Evolutionary conservation across 2,113 vertebrate species (phyloP).

Genomic region (Alethe diademata): DNA sequence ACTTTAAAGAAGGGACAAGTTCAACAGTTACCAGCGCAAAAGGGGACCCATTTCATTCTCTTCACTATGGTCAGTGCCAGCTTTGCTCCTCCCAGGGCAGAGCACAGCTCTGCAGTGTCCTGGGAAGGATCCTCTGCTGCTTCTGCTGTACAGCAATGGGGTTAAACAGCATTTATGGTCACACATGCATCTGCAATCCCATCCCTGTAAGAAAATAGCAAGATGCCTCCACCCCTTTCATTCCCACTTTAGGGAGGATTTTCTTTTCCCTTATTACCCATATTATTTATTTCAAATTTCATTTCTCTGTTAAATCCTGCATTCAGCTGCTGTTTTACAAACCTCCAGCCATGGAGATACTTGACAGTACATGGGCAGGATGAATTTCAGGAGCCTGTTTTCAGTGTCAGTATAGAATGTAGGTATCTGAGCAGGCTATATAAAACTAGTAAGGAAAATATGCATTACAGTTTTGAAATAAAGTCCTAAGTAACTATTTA

Average conservation of each 20-base stretch:
- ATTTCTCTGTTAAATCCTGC: background rate
- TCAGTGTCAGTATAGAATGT: background rate
- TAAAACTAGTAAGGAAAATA: background rate
- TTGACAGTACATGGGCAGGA: background rate
- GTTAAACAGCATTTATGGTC: background rate
- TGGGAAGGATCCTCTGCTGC: background rate
- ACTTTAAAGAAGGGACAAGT: background rate
- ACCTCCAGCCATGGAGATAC: background rate
- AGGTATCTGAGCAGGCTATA: background rate
- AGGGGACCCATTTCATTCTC: background rate
- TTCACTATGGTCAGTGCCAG: background rate
- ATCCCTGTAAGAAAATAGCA: background rate
- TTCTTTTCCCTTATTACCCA: background rate
- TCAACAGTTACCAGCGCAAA: background rate
- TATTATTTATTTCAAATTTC: background rate
- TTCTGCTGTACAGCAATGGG: rapidly evolving
- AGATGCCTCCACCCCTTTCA: background rate
- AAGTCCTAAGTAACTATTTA: background rate
- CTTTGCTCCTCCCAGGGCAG: too few species aligned
- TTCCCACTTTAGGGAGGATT: background rate
- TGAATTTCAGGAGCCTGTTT: background rate
- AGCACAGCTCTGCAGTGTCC: background rate
- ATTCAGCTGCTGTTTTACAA: background rate
- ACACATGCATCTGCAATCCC: background rate
- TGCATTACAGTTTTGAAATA: background rate